Evolutionary conservation across 2,113 vertebrate species (phyloP), one percentile per base, ranked within the genome.

Genomic region (Trematomus loennbergii): DNA sequence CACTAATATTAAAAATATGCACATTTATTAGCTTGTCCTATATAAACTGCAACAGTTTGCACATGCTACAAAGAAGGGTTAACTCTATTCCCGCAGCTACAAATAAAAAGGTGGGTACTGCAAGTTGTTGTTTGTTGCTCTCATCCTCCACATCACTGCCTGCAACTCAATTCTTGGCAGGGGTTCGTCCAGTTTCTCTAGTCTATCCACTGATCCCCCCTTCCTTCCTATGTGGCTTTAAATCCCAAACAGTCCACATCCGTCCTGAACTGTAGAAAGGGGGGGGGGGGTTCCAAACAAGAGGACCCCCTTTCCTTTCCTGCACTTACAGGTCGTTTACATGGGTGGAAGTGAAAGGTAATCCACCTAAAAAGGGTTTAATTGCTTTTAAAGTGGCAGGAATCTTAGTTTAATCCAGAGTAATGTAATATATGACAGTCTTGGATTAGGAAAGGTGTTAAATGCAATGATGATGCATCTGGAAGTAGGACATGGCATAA

Each of bases 191-290:
- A 87, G 91, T 91, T 91, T 88, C 88, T 89, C 83, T 59, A 59
- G 73, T 82, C 84, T 69, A 74, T 75, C 78, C 79, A 50, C 86
- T 75, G 87, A 86, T 40, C 67, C 66, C 61, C 71, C 75, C 90
- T 91, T 92, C 91, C 91, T 93, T 92, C 89, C 91, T 90, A 91
- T 88, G 90, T 78, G 92, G 88, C 83, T 93, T 90, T 90, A 89
- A 91, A 93, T 91, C 82, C 82, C 85, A 91, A 92, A 88, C 87
- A 90, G 78, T 87, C 80, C 85, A 91, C 91, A 93, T 94, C 93
- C 90, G 87, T 90, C 81, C 90, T 87, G 84, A 75, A 78, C 78
- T 75, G 81, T 54, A 45, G 67, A 36, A 66, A 63, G 17, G 53
- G 52, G 61, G 69, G 12, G 43, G 48, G 61, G 70, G 12, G 43